Evolutionary conservation across 2,797 vertebrate species (phyloP).

Genomic region (Podargus strigoides): DNA sequence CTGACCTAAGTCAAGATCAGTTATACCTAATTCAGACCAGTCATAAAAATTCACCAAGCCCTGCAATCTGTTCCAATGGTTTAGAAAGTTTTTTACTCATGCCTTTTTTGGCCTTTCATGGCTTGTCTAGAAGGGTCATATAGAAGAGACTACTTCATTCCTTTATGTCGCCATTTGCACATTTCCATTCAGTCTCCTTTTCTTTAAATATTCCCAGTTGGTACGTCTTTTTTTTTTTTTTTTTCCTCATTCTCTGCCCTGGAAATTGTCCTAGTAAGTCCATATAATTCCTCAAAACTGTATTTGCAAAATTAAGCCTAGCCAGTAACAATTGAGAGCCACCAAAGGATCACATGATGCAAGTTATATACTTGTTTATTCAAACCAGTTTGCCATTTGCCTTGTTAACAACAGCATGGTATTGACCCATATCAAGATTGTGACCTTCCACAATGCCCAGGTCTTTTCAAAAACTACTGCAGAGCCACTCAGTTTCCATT

Average conservation of each 20-base stretch:
- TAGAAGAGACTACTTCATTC: not conserved
- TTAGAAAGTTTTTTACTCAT: not conserved
- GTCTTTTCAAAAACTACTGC: not conserved
- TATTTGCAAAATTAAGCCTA: not conserved
- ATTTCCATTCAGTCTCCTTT: not conserved
- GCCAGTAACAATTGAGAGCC: not conserved
- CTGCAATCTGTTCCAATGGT: not conserved
- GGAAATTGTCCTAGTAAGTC: not conserved
- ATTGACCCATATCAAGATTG: not conserved
- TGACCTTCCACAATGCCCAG: not conserved
- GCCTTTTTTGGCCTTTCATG: not conserved
- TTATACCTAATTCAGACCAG: not conserved
- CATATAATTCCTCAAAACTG: not conserved
- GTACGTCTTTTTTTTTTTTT: not conserved
- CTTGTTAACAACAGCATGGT: not conserved
- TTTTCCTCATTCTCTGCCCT: not conserved
- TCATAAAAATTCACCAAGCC: not conserved
- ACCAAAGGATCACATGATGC: not conserved
- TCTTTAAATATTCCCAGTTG: not conserved
- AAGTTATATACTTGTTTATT: not conserved
- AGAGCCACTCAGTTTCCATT: not conserved
- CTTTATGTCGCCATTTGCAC: not conserved
- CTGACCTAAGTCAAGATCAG: not conserved
- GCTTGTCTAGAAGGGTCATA: not conserved
- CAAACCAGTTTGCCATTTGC: not conserved